Percentiles rank a stretch among this genome's conserved stretches.
These are phyloP conservation scores for Orthosia incerta DNA, from an alignment of 2,888 invertebrate species.

Conservation along the genomic window DNA sequence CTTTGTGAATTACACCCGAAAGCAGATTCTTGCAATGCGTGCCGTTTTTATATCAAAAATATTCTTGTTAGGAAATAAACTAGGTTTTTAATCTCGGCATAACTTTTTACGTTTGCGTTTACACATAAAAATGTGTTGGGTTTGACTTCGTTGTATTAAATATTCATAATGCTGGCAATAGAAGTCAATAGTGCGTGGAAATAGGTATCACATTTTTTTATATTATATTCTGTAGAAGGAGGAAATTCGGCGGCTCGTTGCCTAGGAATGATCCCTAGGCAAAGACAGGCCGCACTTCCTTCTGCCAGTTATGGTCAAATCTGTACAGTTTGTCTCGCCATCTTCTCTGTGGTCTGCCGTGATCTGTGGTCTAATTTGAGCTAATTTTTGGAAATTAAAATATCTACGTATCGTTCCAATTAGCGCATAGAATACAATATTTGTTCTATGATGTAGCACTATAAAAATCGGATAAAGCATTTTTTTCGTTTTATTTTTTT, in stretches of 20 bases:
- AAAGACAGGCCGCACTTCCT: background rate
- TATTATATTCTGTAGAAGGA: background rate
- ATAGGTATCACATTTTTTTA: background rate
- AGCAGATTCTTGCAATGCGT: constrained; percentile 48
- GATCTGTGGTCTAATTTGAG: no score
- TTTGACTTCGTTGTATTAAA: constrained; percentile 30
- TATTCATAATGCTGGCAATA: constrained; percentile 26
- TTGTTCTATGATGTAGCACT: no score
- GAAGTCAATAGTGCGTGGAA: constrained; percentile 12
- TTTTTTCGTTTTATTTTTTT: no score
- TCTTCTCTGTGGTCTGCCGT: no score
- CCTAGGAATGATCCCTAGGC: no score
- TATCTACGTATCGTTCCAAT: no score
- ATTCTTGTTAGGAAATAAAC: constrained; percentile 37
- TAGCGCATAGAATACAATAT: background rate
- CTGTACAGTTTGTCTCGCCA: background rate
- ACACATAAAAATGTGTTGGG: constrained; percentile 18
- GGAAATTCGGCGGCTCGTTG: no score
- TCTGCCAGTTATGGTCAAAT: background rate
- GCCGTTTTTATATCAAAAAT: constrained; percentile 45
- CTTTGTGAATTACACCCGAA: constrained; percentile 69
- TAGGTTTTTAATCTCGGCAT: constrained; percentile 48
- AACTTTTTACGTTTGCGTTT: constrained; percentile 42
- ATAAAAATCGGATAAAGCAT: no score
- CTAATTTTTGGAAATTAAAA: no score